Evolutionary conservation across 1,140 invertebrate genomes (phyloP), one percentile per base, ranked within the genome.

Genomic region (Drosophila parabipectinata): DNA sequence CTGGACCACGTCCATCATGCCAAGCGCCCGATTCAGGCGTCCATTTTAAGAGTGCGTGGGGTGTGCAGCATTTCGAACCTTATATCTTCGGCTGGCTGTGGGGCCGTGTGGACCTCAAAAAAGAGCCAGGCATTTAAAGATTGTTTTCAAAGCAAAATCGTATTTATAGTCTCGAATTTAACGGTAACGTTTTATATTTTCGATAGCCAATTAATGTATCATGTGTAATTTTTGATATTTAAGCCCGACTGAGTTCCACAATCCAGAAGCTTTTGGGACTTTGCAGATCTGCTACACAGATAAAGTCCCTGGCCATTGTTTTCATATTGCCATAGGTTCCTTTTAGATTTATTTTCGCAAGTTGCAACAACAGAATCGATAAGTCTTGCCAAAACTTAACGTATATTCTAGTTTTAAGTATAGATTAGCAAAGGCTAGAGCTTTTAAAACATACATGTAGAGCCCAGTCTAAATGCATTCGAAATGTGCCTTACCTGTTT

Each of bases 371-470:
- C 89, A 90, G 77, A 91, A 90, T 91, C 89, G 56, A 89, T 47
- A 74, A 83, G 89, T 91, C 89, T 90, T 91, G 84, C 89, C 89
- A 91, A 83, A 83, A 81, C 83, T 83, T 82, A 82, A 79, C 59
- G 37, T 45, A 72, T 79, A 54, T 56, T 60, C 72, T 80, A 41
- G 34, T 61, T 64, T 44, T 66, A 73, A 55, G 71, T 55, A 41
- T 63, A 74, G 28, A 30, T 55, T 61, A 53, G n/a, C 30, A 6
- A 39, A 57, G 58, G 61, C 10, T 60, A 15, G 26, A n/a, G 37
- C 26, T 28, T 44, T 9, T 30, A 26, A 3, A 15, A n/a, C 47
- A 14, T 14, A 21, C 21, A 15, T 15, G 28, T 37, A 37, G 34
- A n/a, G 7, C 12, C 71, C 53, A 28, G 56, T 63, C 63, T 63